Base-by-base conservation (phyloP, 1,140 invertebrate species). In the Rhysida immarginata region DNA sequence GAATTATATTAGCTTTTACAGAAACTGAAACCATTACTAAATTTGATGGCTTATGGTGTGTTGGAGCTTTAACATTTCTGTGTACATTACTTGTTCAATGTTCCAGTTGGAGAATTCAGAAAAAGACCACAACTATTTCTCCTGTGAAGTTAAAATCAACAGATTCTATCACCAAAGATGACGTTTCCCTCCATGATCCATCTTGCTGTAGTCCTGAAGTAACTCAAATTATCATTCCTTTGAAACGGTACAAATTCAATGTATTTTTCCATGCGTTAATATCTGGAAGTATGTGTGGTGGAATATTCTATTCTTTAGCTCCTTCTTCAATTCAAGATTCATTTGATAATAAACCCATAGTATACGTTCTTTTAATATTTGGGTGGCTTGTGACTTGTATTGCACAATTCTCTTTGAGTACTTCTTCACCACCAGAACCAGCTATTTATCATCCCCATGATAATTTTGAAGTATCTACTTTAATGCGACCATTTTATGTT, bases 311-410 rank as follows among this genome's bases (percentile, higher is more conserved):
- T 46, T 46, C 8, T 20, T 20, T 46, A 5, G 16, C 5, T 8
- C 5, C 44, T 8, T 11, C 44, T n/a, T 8, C 20, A 5, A 11
- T 46, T 8, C 5, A 11, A 20, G 20, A 23, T 11, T 46, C 20
- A 20, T 46, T 23, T 23, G 44, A 20, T 20, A 20, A 23, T 46
- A 11, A 5, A 5, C 8, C 16, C 44, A 20, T 11, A 46, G 16
- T 20, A 5, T 46, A 20, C 23, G 11, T 68, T 65, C 60, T 62
- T 67, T 18, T 20, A 35, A 35, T 20, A 5, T 62, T 71, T 53
- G 67, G 69, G n/a, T 72, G 69, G 69, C 60, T 72, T 8, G 65
- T 67, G 5, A 48, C 72, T 5, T 64, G 63, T 44, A 59, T 70
- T 16, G 65, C 68, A 2, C 69, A 69, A 57, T 72, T 71, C 61